Evolutionary conservation across 2,797 vertebrate species (phyloP), one percentile per base, ranked within the genome.

Genomic region (Cyprinodon diabolis): DNA sequence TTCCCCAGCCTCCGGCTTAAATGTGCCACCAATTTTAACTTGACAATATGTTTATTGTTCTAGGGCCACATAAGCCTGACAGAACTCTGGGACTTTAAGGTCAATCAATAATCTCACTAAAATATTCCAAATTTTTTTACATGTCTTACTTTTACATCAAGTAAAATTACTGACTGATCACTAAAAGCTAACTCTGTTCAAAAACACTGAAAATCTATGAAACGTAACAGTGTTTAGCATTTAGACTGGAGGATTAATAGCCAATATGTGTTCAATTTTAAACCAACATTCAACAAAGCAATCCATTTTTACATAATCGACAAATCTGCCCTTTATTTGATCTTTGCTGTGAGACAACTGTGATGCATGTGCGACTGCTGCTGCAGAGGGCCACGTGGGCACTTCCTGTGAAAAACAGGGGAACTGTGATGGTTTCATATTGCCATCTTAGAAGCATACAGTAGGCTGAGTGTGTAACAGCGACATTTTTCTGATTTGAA

Each of bases 391-490:
- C 66, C 54, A 57, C 1, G 25, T 11, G 2, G 43, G 63, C 30
- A 49, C 54, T 89, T 89, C 69, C 75, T 72, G 10, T 77, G 86
- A 88, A 84, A 72, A 68, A 62, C 71, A 40, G 66, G 51, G 67
- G 56, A 70, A 70, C 52, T 54, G 60, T 48, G 15, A 68, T 70
- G 57, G 80, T 84, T 88, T 87, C 79, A 85, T 21, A 80, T 19
- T 75, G 51, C 71, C 65, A 40, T 21, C 13, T 67, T n/a, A 71
- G 63, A 80, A 1, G n/a, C 43, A 73, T 23, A 35, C 1, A 0
- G 40, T 49, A 19, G 65, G 12, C 23, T 73, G 73, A 21, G 63
- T 69, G 78, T 21, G 66, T 62, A 17, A 13, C 8, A 8, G 66
- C 73, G 67, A 72, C 70, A 78, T 1, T 74, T 69, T 62, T 45